Conservation (phyloP, 2,888 invertebrate species). For the Clistopyga incitator region DNA sequence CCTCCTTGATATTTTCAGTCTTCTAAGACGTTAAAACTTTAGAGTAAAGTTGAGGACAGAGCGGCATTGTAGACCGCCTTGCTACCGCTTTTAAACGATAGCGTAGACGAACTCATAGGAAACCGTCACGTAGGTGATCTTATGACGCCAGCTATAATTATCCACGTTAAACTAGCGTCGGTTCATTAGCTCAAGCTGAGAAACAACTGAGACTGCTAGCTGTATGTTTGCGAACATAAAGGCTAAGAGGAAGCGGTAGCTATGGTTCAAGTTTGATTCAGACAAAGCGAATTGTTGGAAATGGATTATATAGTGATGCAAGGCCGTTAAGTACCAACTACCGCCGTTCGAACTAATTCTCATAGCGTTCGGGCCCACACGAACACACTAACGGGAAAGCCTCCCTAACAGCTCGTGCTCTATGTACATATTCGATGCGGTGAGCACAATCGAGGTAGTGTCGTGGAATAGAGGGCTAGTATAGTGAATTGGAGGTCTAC, state of each 20-base stretch:
- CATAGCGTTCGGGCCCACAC: constrained; percentile 4
- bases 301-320: constrained; percentile 38
- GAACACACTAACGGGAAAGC: background rate
- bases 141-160: no score
- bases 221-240: background rate
- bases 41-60: no score
- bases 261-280: constrained; percentile 50
- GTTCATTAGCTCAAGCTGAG: no score
- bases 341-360: constrained; percentile 12
- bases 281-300: constrained; percentile 40
- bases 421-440: constrained; percentile 32
- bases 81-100: no score
- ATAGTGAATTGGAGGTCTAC: constrained; percentile 13
- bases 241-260: constrained; percentile 20
- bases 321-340: constrained; percentile 29
- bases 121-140: no score
- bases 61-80: no score
- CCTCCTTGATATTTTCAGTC: no score
- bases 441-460: constrained; percentile 26
- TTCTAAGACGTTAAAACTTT: no score
- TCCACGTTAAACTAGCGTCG: no score
- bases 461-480: background rate
- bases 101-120: no score
- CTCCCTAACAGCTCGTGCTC: background rate
- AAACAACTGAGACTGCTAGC: background rate